A percentile compares a stretch with the other conserved stretches of the same genome.
phyloP scores from a whole-genome alignment of 2,888 invertebrate species.

The Pseudococcus viburni region DNA sequence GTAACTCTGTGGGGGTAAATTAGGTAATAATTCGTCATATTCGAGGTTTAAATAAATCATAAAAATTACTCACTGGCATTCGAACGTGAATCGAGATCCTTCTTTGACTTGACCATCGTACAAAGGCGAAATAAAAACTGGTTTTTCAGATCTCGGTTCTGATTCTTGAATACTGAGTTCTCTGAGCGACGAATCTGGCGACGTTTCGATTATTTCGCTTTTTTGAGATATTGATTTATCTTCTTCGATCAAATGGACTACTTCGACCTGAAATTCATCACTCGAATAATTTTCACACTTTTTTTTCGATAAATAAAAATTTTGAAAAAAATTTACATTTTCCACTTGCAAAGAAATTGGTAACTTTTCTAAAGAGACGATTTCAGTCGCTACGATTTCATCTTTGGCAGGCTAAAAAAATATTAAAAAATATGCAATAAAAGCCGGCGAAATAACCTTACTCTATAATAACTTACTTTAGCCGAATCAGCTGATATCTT shows the following conservation, averaged over 20 bases:
- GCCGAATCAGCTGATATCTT: slow-evolving; percentile 20
- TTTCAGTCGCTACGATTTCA: slow-evolving; percentile 4
- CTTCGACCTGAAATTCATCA: slow-evolving; percentile 48
- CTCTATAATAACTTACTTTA: not conserved
- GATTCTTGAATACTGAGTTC: slow-evolving; percentile 71
- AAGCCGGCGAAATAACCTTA: slow-evolving; percentile 1
- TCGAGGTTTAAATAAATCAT: not conserved
- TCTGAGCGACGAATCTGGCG: slow-evolving; percentile 69
- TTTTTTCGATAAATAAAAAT: not conserved
- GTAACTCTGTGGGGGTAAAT: slow-evolving; percentile 72
- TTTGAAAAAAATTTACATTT: slow-evolving; percentile 37
- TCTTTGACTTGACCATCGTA: slow-evolving; percentile 80
- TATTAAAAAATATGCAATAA: not conserved
- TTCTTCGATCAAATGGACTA: slow-evolving; percentile 58
- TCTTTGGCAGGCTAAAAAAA: slow-evolving; percentile 48
- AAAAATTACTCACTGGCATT: slow-evolving; percentile 71
- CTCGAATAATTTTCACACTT: not conserved
- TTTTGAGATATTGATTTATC: slow-evolving; percentile 20
- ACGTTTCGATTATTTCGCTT: not conserved
- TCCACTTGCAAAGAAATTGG: slow-evolving; percentile 49
- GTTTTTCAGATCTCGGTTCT: slow-evolving; percentile 71
- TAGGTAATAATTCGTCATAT: not conserved
- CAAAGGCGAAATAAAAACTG: slow-evolving; percentile 77
- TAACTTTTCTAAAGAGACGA: slow-evolving; percentile 59
- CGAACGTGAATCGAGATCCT: slow-evolving; percentile 74